phyloP scores from a whole-genome alignment of 2,797 vertebrate genomes.

The Clangula hyemalis region DNA sequence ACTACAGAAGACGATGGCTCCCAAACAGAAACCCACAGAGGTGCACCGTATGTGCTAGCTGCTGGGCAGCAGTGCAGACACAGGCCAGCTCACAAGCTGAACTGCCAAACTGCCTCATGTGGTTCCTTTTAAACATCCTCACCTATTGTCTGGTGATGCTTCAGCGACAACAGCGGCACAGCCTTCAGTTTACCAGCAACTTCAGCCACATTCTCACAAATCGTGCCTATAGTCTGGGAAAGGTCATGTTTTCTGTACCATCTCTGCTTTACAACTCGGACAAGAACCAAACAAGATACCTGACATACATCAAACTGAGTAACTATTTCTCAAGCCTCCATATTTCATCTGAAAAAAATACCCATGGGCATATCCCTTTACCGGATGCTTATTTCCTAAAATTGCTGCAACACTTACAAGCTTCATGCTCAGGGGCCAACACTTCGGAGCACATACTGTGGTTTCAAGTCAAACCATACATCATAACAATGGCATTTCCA shows the following conservation, averaged over 20 bases:
- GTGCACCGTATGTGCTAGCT: not conserved
- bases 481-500: constrained; percentile 34
- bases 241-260: not conserved
- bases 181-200: not conserved
- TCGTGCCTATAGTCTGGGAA: not conserved
- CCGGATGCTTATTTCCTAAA: not conserved
- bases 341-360: not conserved
- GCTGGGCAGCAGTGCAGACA: not conserved
- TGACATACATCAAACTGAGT: not conserved
- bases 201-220: not conserved
- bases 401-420: not conserved
- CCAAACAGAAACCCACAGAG: not conserved
- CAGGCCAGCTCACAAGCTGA: not conserved
- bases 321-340: not conserved
- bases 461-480: constrained; percentile 36
- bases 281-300: not conserved
- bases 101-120: not conserved
- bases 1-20: not conserved
- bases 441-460: not conserved
- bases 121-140: not conserved
- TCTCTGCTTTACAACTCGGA: not conserved
- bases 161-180: not conserved
- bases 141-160: not conserved
- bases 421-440: not conserved
- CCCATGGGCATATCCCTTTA: not conserved